Base-by-base conservation (phyloP, 2,888 invertebrate species). In the Lumbricus terrestris region DNA sequence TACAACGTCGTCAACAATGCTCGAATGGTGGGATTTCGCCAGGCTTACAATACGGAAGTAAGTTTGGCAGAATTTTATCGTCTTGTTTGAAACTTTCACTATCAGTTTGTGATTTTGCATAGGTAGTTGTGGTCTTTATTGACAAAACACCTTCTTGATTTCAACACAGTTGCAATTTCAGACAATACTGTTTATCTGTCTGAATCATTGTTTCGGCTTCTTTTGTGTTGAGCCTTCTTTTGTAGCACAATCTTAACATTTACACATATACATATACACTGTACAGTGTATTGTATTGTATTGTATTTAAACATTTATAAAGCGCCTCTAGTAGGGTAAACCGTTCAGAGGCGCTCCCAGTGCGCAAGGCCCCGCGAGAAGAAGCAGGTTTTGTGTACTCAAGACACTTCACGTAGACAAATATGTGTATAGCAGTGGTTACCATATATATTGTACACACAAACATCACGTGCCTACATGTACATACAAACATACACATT, bases 1-100 rank as follows among this genome's bases (percentile, higher is more conserved):
- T 96, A 96, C 93, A 96, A 96, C 91, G 95, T 97, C 34, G 95
- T 97, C 5, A 98, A 98, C 94, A 98, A 98, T 94, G 96, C 96
- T 15, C 96, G 96, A 93, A 96, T 96, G 93, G 95, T 96, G 90
- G 97, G 96, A 0, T 95, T 93, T 40, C 93, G 96, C 34, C 93
- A 95, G 40, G 88, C 35, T 5, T 85, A 85, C 35, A 23, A 85
- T 85, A 85, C 34, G 18, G 37, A 85, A 37, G 85, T 85, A 23
- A 85, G 85, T 69, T n/a, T n/a, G n/a, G 69, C 69, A 29, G 69
- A n/a, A 69, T n/a, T 47, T 47, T 29, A n/a, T 69, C 8, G 11
- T 69, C 69, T 69, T 69, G 20, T 16, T 69, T 6, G 3, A 6
- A 69, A n/a, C 0, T n/a, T n/a, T 69, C n/a, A 1, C n/a, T 1